These are phyloP conservation scores for Pseudobourletiella spinata DNA, from an alignment of 1,140 invertebrate species.

Conservation along the genomic window DNA sequence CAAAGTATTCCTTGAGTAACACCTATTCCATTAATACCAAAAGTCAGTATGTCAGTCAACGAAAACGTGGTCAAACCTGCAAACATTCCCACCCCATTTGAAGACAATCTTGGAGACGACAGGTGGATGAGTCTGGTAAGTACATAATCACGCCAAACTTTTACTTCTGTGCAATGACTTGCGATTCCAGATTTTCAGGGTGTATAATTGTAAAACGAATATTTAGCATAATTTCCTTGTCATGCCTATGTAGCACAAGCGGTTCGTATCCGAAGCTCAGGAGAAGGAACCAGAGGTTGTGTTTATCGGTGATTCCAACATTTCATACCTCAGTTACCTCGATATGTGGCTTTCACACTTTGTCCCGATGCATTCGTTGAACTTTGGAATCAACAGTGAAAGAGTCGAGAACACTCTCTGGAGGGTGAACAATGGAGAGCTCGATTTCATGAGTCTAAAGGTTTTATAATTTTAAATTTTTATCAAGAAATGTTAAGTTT, in stretches of 20 bases:
- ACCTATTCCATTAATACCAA: too few relatives aligned
- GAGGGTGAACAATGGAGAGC: conserved; percentile 76
- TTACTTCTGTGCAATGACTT: neutral
- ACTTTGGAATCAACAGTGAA: conserved; percentile 83
- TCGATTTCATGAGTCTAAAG: conserved; percentile 78
- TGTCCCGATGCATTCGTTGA: conserved; percentile 56
- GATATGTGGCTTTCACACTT: conserved; percentile 78
- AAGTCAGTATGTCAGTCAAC: conserved; percentile 8
- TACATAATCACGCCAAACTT: neutral
- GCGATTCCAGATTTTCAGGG: neutral
- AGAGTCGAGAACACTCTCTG: conserved; percentile 79
- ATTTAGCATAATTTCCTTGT: neutral
- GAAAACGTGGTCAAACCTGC: conserved; percentile 52
- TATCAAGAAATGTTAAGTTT: too few relatives aligned
- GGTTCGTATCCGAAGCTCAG: conserved; percentile 52
- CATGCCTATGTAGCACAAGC: conserved; percentile 9
- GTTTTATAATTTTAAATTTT: conserved; percentile 43
- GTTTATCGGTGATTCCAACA: conserved; percentile 77
- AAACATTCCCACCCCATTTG: conserved; percentile 49
- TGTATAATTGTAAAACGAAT: neutral
- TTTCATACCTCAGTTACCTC: conserved; percentile 62
- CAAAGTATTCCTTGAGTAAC: too few relatives aligned
- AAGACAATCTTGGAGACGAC: conserved; percentile 55
- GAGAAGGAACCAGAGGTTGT: conserved; percentile 84
- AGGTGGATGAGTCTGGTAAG: conserved; percentile 57